Evolutionary conservation across 2,113 vertebrate species (phyloP).

Genomic region (Calypte anna): DNA sequence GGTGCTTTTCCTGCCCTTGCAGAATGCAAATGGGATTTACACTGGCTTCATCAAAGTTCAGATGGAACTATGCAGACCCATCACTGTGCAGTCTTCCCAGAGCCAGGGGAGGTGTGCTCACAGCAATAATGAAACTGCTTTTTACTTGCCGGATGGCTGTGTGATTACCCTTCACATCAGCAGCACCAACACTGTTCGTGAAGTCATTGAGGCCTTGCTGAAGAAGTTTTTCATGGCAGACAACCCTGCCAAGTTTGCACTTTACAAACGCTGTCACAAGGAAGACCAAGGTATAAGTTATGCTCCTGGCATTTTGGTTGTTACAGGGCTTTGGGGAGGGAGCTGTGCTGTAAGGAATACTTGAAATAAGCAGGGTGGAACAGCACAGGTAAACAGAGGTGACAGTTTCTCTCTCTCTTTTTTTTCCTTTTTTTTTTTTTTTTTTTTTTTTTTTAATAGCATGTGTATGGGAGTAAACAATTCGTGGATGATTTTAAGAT

Average conservation of each 20-base stretch:
- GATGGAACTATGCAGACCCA: slow-evolving; percentile 89
- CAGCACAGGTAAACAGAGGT: not conserved
- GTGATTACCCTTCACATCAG: slow-evolving; percentile 94
- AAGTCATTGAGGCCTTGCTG: slow-evolving; percentile 94
- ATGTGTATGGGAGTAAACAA: not conserved
- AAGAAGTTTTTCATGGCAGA: slow-evolving; percentile 91
- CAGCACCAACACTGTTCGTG: slow-evolving; percentile 89
- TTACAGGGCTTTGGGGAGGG: not conserved
- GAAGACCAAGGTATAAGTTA: slow-evolving; percentile 91
- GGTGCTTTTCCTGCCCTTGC: not conserved
- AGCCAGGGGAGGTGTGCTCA: slow-evolving; percentile 47
- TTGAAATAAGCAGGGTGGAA: not conserved
- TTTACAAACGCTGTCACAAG: slow-evolving; percentile 91
- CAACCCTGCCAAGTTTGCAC: slow-evolving; percentile 95
- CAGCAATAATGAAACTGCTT: slow-evolving; percentile 77
- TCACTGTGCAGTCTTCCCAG: slow-evolving; percentile 79
- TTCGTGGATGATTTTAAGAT: not conserved
- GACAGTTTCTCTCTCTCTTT: not conserved
- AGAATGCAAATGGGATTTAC: slow-evolving; percentile 86
- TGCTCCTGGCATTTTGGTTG: not conserved
- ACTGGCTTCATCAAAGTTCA: slow-evolving; percentile 98
- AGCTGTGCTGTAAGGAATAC: not conserved
- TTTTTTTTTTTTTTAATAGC: not conserved
- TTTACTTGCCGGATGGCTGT: slow-evolving; percentile 83
- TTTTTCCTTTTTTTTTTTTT: too few species aligned